Percentiles rank a stretch among this genome's conserved stretches.
Evolutionary conservation across 2,797 vertebrate genomes (phyloP).

Genomic region (Xiphophorus birchmanni): DNA sequence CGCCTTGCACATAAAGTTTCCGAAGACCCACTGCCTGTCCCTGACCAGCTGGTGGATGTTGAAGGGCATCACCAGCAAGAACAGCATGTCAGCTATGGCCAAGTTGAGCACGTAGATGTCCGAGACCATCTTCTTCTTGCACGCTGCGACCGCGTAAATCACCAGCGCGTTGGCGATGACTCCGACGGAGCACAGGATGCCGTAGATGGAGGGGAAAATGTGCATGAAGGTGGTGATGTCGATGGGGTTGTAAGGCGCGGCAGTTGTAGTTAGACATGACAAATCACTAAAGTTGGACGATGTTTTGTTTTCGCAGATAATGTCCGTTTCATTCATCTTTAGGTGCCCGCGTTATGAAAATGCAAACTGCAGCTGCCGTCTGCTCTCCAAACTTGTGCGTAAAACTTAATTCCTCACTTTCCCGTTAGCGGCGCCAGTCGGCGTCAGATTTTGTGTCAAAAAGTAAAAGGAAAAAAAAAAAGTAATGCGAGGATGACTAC

Average conservation of each 20-base stretch:
- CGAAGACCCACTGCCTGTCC: slow-evolving; percentile 85
- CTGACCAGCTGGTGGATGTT: slow-evolving; percentile 86
- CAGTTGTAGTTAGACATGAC: slow-evolving; percentile 56
- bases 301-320: slow-evolving; percentile 59
- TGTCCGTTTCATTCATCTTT: slow-evolving; percentile 76
- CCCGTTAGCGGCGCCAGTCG: slow-evolving; percentile 20
- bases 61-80: slow-evolving; percentile 86
- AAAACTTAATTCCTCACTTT: slow-evolving; percentile 21
- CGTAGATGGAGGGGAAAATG: slow-evolving; percentile 83
- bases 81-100: slow-evolving; percentile 85
- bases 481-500: not conserved
- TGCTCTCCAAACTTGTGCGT: slow-evolving; percentile 51
- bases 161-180: slow-evolving; percentile 84
- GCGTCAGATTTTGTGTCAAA: not conserved
- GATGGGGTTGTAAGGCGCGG: slow-evolving; percentile 50
- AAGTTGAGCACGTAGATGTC: slow-evolving; percentile 86
- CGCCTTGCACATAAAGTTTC: slow-evolving; percentile 86
- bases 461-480: not conserved
- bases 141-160: slow-evolving; percentile 82
- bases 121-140: slow-evolving; percentile 86
- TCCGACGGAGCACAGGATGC: slow-evolving; percentile 81
- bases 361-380: slow-evolving; percentile 16
- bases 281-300: slow-evolving; percentile 56
- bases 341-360: not conserved
- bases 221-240: slow-evolving; percentile 84